Base-by-base conservation (phyloP, 2,888 invertebrate species). In the Drosophila yooni region DNA sequence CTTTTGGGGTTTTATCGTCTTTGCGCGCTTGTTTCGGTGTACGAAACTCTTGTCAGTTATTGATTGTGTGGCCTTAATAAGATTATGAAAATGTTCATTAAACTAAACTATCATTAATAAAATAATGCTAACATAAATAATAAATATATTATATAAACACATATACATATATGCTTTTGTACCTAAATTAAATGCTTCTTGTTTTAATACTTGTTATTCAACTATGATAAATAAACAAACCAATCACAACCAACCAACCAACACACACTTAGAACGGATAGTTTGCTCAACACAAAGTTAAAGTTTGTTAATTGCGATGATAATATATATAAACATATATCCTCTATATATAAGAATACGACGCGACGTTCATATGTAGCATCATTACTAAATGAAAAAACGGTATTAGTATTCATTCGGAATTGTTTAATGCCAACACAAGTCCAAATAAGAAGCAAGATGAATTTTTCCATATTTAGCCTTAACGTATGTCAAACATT, bases 21-120 rank as follows among this genome's bases (percentile, higher is more conserved):
- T 68, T 53, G 60, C 54, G 67, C 60, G 53, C 53, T 74, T 54
- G 53, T 72, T 77, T 81, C 66, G 56, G n/a, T 57, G 36, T 57
- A 57, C 66, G 66, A 64, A 70, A 67, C 70, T 69, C 58, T 76
- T 80, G 72, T 88, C 86, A 75, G 89, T 81, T 86, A 79, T 88
- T 76, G 68, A 88, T 90, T 87, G 90, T 82, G 87, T 90, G 87
- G 87, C 87, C 87, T 87, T 87, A 87, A 89, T 79, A 90, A 89
- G 79, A 89, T 83, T 83, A 87, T 90, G 71, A 72, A 79, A 82
- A 56, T 67, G 68, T 80, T 82, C 70, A 80, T 70, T 75, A 74
- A 53, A 75, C 59, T 65, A 70, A 75, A 75, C 69, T 81, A 80
- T 62, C 74, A 67, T 65, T 59, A 81, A 80, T 78, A 68, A 84